A percentile compares a stretch with the other conserved stretches of the same genome.
phyloP scores from a whole-genome alignment of 1,140 invertebrate genomes.

The fruit fly (Drosophila melanogaster) region DNA sequence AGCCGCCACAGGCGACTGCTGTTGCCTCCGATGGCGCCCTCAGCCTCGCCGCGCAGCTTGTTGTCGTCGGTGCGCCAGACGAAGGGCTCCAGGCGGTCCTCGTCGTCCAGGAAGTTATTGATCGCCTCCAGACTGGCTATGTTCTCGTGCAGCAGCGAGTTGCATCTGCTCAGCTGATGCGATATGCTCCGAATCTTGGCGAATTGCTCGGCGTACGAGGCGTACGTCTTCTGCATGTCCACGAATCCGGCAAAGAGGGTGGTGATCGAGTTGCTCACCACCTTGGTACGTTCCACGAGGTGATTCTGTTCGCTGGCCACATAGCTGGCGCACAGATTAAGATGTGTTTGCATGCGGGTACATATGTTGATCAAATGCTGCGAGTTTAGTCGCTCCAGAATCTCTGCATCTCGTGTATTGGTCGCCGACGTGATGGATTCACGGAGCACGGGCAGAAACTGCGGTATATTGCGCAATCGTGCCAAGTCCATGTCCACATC shows the following conservation, averaged over 20 bases:
- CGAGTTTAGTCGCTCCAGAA: slow-evolving; percentile 92
- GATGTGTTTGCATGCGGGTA: slow-evolving; percentile 86
- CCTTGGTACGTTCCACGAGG: slow-evolving; percentile 89
- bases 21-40: slow-evolving; percentile 84
- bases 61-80: slow-evolving; percentile 90
- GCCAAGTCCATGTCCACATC: slow-evolving; percentile 93
- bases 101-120: slow-evolving; percentile 92
- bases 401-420: slow-evolving; percentile 93
- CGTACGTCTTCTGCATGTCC: slow-evolving; percentile 93
- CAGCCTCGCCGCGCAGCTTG: slow-evolving; percentile 75
- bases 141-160: slow-evolving; percentile 92
- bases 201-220: slow-evolving; percentile 93
- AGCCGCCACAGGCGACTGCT: slow-evolving; percentile 69
- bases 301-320: slow-evolving; percentile 90
- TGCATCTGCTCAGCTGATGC: slow-evolving; percentile 92
- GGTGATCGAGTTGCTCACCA: slow-evolving; percentile 89
- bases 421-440: slow-evolving; percentile 93
- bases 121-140: slow-evolving; percentile 93
- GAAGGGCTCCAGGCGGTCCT: slow-evolving; percentile 95
- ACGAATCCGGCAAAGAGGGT: slow-evolving; percentile 89
- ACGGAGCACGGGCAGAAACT: slow-evolving; percentile 96
- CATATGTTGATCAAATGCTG: slow-evolving; percentile 78
- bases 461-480: slow-evolving; percentile 92
- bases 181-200: slow-evolving; percentile 91
- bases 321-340: slow-evolving; percentile 89